Evolutionary conservation across 1,140 invertebrate species (phyloP).

Genomic region (Mycetomoellerius zeteki): DNA sequence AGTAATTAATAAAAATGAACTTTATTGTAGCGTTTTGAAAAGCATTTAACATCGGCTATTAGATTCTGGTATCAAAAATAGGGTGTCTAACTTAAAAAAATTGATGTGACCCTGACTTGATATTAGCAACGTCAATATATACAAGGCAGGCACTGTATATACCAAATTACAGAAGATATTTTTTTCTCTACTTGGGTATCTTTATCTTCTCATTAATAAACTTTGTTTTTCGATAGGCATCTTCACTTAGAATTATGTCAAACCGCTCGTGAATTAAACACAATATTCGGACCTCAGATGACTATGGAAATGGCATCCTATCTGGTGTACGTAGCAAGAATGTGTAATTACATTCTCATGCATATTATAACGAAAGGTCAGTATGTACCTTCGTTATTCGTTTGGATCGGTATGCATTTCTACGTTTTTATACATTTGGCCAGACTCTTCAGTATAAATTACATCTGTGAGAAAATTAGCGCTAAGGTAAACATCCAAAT

Average conservation of each 20-base stretch:
- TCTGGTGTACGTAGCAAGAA: background rate
- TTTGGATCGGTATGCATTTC: background rate
- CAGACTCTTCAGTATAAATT: conserved; percentile 8
- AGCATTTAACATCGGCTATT: too few species aligned
- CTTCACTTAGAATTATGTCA: conserved; percentile 6
- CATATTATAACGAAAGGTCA: background rate
- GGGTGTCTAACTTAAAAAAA: too few species aligned
- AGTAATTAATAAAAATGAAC: too few species aligned
- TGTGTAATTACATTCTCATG: background rate
- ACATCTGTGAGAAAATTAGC: background rate
- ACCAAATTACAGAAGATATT: background rate
- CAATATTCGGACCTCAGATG: conserved; percentile 15
- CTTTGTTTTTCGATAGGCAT: background rate
- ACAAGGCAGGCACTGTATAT: too few species aligned
- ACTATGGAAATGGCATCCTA: background rate
- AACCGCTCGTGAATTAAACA: conserved; percentile 1
- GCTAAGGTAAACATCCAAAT: background rate
- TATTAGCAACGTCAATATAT: too few species aligned
- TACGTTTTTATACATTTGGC: background rate
- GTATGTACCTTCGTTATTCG: background rate
- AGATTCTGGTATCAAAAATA: too few species aligned
- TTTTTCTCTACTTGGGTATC: background rate
- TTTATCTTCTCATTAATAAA: background rate
- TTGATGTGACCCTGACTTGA: too few species aligned
- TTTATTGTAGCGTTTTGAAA: too few species aligned